phyloP scores from a whole-genome alignment of 2,113 vertebrate genomes.

The Xiphias gladius region DNA sequence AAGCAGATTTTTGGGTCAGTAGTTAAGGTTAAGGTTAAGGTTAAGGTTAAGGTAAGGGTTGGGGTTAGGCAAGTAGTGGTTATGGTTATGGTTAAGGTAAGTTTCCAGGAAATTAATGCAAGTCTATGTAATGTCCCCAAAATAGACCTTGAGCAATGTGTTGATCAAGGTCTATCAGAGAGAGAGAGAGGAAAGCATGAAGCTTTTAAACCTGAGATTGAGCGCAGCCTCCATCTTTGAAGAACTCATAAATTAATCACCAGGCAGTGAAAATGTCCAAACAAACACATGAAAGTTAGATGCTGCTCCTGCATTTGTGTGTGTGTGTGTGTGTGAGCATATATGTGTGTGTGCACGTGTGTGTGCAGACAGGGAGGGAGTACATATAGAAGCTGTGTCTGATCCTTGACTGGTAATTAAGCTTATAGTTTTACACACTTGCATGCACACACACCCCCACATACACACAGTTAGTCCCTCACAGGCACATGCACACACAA shows the following conservation, averaged over 20 bases:
- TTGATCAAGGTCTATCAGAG: background rate
- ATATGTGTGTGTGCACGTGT: constrained; percentile 26
- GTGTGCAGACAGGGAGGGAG: constrained; percentile 39
- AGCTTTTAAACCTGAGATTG: constrained; percentile 84
- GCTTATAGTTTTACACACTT: constrained; percentile 69
- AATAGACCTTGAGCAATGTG: no score
- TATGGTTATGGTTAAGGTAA: no score
- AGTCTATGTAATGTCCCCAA: no score
- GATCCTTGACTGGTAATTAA: constrained; percentile 83
- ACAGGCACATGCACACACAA: constrained; percentile 25
- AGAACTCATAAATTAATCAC: constrained; percentile 82
- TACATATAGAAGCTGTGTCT: constrained; percentile 67
- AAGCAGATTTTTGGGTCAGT: no score
- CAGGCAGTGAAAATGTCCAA: constrained; percentile 79
- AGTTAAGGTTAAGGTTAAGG: no score
- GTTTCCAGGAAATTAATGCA: no score
- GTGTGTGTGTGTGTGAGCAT: constrained; percentile 25
- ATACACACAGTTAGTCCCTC: constrained; percentile 2
- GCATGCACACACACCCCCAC: constrained; percentile 42
- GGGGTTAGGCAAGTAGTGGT: no score
- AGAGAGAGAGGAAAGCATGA: constrained; percentile 44
- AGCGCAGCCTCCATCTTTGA: constrained; percentile 66
- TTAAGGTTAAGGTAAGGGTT: no score
- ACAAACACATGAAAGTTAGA: constrained; percentile 81
- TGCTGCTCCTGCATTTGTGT: constrained; percentile 34